Percentiles rank a stretch among this genome's conserved stretches.
phyloP scores from a whole-genome alignment of 1,140 invertebrate species.

The Brachionus koreanus region DNA sequence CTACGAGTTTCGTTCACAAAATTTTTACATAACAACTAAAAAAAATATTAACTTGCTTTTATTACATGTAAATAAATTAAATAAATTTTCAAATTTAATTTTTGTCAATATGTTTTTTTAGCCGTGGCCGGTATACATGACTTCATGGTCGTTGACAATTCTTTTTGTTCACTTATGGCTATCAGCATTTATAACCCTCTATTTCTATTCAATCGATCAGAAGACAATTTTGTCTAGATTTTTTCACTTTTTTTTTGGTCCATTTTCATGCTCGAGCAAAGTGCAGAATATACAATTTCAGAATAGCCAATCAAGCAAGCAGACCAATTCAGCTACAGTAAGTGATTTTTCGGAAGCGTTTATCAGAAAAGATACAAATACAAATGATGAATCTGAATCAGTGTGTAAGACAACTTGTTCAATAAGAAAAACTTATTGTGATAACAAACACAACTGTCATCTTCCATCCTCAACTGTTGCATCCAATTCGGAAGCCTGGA shows the following conservation, averaged over 20 bases:
- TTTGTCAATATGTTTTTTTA: background rate
- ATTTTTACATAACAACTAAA: constrained; percentile 29
- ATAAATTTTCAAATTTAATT: background rate
- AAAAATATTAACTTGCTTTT: constrained; percentile 21
- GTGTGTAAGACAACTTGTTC: background rate
- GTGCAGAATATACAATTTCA: background rate
- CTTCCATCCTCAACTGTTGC: constrained; percentile 8
- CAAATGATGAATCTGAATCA: background rate
- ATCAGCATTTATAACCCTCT: constrained; percentile 9
- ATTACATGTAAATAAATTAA: constrained; percentile 6
- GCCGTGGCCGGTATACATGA: constrained; percentile 39
- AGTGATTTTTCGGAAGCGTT: background rate
- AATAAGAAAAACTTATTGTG: constrained; percentile 23
- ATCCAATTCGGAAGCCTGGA: constrained; percentile 10
- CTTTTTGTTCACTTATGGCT: constrained; percentile 29
- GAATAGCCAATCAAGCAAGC: background rate
- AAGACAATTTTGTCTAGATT: background rate
- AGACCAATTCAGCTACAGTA: background rate
- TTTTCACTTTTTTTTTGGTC: constrained; percentile 21
- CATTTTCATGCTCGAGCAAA: constrained; percentile 20
- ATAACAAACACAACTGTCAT: constrained; percentile 34
- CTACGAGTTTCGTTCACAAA: constrained; percentile 26
- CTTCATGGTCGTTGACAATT: constrained; percentile 42
- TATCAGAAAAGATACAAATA: too few species aligned
- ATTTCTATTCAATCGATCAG: constrained; percentile 38